Percentiles rank a stretch among this genome's conserved stretches.
phyloP scores from a whole-genome alignment of 2,888 invertebrate genomes.

The Spialia ferax region DNA sequence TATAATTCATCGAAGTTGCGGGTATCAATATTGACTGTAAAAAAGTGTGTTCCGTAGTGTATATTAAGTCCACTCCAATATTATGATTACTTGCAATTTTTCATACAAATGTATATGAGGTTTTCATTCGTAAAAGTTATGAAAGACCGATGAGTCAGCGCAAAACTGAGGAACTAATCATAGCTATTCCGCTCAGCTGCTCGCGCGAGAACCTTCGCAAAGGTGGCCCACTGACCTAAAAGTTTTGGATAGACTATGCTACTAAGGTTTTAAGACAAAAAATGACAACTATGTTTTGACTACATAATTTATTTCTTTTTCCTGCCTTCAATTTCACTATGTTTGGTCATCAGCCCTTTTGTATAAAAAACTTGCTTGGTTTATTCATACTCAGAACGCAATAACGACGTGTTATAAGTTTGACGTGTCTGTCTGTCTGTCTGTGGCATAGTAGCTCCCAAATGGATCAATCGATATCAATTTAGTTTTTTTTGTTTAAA shows the following conservation, averaged over 20 bases:
- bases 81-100: conserved; percentile 30
- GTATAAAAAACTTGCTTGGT: background rate
- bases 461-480: no score
- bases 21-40: background rate
- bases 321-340: background rate
- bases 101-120: conserved; percentile 9
- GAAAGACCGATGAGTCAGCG: conserved; percentile 15
- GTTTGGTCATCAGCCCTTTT: background rate
- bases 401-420: no score
- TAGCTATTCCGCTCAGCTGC: conserved; percentile 21
- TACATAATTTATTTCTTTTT: background rate
- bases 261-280: background rate
- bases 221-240: conserved; percentile 33
- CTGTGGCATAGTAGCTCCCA: no score
- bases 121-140: conserved; percentile 16
- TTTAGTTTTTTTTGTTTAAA: no score
- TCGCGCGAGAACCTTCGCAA: conserved; percentile 28
- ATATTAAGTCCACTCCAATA: background rate
- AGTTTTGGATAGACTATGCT: background rate
- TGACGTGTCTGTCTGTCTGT: no score
- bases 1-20: background rate
- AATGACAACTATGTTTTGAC: background rate
- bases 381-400: no score
- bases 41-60: background rate
- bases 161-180: conserved; percentile 16